Evolutionary conservation across 2,113 vertebrate genomes (phyloP).

Genomic region (Tenrec ecaudatus): DNA sequence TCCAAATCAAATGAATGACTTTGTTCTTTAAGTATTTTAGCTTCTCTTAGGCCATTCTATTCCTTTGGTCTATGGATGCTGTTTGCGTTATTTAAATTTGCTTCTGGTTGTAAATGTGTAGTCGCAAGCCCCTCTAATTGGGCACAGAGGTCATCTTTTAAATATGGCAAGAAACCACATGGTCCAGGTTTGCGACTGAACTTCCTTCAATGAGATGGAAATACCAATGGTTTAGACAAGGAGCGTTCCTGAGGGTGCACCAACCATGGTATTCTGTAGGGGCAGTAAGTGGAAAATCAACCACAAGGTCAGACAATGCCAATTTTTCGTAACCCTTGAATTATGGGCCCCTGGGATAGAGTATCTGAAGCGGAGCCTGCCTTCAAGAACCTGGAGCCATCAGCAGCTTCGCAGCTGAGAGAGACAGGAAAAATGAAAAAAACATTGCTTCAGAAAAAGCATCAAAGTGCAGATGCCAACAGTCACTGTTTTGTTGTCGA

Average conservation of each 20-base stretch:
- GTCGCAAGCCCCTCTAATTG: not conserved
- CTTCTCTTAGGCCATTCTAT: not conserved
- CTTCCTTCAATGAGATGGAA: no score
- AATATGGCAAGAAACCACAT: not conserved
- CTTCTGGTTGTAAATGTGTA: not conserved
- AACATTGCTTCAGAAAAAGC: not conserved
- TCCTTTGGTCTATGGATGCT: not conserved
- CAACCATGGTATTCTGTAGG: no score
- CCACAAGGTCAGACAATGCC: no score
- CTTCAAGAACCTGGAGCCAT: not conserved
- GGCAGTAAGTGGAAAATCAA: no score
- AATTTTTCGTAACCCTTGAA: no score
- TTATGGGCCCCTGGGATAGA: no score
- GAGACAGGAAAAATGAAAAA: slow-evolving; percentile 33
- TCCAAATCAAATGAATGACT: not conserved
- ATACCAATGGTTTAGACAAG: no score
- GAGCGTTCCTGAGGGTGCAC: no score
- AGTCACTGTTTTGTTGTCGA: not conserved
- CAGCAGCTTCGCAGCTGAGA: not conserved
- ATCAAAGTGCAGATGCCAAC: not conserved
- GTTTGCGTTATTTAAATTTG: not conserved
- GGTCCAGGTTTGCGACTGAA: no score
- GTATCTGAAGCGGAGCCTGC: no score
- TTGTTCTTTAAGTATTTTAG: not conserved
- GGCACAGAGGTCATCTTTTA: not conserved